Conservation (phyloP, 1,140 invertebrate genomes). For the Batillaria attramentaria region DNA sequence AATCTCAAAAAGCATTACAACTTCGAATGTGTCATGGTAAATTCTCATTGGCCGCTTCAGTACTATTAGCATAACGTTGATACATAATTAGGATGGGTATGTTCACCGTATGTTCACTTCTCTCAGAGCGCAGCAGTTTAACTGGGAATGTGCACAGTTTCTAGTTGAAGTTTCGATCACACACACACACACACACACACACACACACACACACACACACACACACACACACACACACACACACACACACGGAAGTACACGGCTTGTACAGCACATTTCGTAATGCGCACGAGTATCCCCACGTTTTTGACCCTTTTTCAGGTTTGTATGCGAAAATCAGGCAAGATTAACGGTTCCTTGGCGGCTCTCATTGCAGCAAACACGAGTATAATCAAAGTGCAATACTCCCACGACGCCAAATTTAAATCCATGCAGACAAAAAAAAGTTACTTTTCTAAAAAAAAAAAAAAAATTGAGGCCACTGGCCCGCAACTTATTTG, state of each 20-base stretch:
- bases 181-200: not conserved
- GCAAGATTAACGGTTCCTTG: not conserved
- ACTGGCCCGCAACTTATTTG: too few relatives aligned
- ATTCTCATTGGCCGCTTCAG: too few relatives aligned
- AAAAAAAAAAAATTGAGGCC: too few relatives aligned
- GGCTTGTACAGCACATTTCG: not conserved
- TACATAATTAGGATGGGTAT: too few relatives aligned
- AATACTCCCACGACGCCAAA: not conserved
- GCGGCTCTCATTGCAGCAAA: not conserved
- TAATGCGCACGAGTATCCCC: too few relatives aligned
- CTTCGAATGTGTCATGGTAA: too few relatives aligned
- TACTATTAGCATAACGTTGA: too few relatives aligned
- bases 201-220: conserved; percentile 27
- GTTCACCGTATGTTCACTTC: too few relatives aligned
- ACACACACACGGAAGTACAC: not conserved
- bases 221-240: conserved; percentile 12
- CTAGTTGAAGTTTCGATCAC: not conserved
- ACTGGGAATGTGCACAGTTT: not conserved
- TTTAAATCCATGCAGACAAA: not conserved
- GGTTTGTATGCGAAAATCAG: not conserved
- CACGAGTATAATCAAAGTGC: not conserved
- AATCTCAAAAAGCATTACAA: too few relatives aligned
- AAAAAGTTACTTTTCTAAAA: too few relatives aligned
- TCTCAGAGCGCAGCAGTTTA: too few relatives aligned
- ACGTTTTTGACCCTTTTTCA: not conserved